Conservation (phyloP, 2,888 invertebrate species). For the Eupithecia subfuscata region DNA sequence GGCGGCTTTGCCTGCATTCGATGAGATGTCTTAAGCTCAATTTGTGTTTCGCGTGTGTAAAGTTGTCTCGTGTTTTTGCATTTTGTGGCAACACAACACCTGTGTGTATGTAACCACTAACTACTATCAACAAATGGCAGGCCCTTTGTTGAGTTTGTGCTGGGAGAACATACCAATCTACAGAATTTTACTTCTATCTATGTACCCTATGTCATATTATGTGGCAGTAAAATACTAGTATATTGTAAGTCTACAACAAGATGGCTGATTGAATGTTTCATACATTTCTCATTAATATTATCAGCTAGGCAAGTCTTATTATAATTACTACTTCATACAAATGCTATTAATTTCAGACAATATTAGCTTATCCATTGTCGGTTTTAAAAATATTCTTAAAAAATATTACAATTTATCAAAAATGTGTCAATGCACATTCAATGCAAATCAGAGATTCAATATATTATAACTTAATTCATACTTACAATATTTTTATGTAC, state of each 20-base stretch:
- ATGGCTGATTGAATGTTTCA: not conserved
- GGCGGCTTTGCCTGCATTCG: too few species aligned
- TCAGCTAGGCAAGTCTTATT: not conserved
- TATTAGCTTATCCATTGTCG: not conserved
- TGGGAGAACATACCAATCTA: too few species aligned
- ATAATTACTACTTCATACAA: not conserved
- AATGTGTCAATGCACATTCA: conserved; percentile 8
- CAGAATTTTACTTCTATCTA: too few species aligned
- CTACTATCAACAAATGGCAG: too few species aligned
- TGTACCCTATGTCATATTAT: too few species aligned
- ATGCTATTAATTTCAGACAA: not conserved
- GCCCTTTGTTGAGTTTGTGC: too few species aligned
- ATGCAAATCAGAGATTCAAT: conserved; percentile 12
- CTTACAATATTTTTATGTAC: conserved; percentile 11
- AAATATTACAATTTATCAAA: not conserved
- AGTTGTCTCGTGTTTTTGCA: too few species aligned
- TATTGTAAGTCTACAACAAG: not conserved
- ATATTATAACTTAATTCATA: not conserved
- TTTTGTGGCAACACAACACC: too few species aligned
- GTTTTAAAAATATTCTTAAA: not conserved
- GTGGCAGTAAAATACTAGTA: not conserved
- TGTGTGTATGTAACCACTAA: too few species aligned
- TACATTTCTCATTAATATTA: not conserved
- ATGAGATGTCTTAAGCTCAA: too few species aligned
- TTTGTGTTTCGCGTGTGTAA: too few species aligned